Percentiles rank a stretch among this genome's conserved stretches.
Evolutionary conservation across 2,888 invertebrate genomes (phyloP).

Genomic region (Scaptomyza parva): DNA sequence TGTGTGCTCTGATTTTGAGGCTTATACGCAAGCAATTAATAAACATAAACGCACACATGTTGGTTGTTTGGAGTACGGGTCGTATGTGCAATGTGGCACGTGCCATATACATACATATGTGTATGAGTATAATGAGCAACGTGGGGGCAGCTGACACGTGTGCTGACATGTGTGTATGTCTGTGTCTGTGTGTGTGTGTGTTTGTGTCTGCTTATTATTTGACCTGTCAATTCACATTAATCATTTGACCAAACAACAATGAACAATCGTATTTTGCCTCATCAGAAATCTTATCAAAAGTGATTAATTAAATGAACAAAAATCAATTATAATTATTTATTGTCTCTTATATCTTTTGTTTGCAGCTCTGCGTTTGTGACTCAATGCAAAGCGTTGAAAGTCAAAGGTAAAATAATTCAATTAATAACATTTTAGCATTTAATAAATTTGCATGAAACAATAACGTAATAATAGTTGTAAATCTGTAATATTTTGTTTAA

Average conservation of each 20-base stretch:
- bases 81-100: constrained; percentile 58
- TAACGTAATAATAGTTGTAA: constrained; percentile 1
- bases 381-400: too few relatives aligned
- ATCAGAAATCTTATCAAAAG: not conserved
- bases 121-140: constrained; percentile 32
- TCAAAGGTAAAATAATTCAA: constrained; percentile 22
- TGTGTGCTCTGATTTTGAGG: constrained; percentile 23
- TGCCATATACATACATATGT: constrained; percentile 25
- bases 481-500: constrained; percentile 11
- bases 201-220: constrained; percentile 21
- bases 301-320: constrained; percentile 22
- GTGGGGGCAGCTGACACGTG: constrained; percentile 35
- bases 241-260: constrained; percentile 29
- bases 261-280: constrained; percentile 8
- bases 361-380: constrained; percentile 18
- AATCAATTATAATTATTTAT: constrained; percentile 14
- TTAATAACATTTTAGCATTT: too few relatives aligned
- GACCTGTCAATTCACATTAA: constrained; percentile 51
- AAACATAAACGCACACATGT: constrained; percentile 48
- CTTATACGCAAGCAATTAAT: constrained; percentile 58
- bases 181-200: constrained; percentile 4
- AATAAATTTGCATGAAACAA: constrained; percentile 38
- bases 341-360: constrained; percentile 6
- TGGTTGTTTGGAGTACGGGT: constrained; percentile 10
- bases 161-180: constrained; percentile 3